These are phyloP conservation scores for Trypoxylon attenuatum DNA, from an alignment of 2,888 invertebrate genomes.

Conservation along the genomic window DNA sequence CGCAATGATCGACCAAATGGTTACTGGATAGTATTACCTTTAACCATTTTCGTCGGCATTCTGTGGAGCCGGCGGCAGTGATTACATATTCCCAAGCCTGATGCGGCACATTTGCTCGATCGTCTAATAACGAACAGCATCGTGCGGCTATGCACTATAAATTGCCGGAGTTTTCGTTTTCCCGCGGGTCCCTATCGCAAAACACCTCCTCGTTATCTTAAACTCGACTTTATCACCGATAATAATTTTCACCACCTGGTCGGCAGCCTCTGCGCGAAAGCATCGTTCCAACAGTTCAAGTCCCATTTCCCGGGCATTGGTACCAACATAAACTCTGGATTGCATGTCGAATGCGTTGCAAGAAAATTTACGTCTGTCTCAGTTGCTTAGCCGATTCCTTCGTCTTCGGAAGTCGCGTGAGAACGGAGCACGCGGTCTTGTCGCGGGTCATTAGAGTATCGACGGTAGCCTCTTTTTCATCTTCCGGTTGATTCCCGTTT, in stretches of 20 bases:
- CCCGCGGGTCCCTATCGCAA: background rate
- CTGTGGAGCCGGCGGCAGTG: background rate
- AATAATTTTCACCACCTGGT: background rate
- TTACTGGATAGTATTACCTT: too few species aligned
- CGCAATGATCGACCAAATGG: too few species aligned
- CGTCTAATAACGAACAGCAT: too few species aligned
- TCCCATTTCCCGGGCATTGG: background rate
- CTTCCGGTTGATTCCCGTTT: constrained; percentile 10
- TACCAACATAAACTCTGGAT: background rate
- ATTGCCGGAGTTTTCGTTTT: constrained; percentile 5
- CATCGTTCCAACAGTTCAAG: too few species aligned
- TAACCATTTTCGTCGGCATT: background rate
- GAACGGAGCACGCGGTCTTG: constrained; percentile 4
- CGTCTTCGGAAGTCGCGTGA: background rate
- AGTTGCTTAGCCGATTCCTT: too few species aligned
- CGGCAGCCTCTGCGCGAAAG: background rate
- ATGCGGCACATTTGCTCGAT: too few species aligned
- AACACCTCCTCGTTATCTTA: constrained; percentile 15
- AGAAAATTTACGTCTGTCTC: too few species aligned
- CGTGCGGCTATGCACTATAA: too few species aligned
- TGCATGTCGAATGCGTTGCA: too few species aligned
- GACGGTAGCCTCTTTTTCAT: constrained; percentile 6
- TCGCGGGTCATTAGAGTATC: constrained; percentile 16
- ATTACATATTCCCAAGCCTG: background rate
- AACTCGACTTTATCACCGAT: constrained; percentile 1